These are phyloP conservation scores for Buphagus erythrorhynchus DNA, from an alignment of 2,797 vertebrate genomes.

Conservation along the genomic window DNA sequence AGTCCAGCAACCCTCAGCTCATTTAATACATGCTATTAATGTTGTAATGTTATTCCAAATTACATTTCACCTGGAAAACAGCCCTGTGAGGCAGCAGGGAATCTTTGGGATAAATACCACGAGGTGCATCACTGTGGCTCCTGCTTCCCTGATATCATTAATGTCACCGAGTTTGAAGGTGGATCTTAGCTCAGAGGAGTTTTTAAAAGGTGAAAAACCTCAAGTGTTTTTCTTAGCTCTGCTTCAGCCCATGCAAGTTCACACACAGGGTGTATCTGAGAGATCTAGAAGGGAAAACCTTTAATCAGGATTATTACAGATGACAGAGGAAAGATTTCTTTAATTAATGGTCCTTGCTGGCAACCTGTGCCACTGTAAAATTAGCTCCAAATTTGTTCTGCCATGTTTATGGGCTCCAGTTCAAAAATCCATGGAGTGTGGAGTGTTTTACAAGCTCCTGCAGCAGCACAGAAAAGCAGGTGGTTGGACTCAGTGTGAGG, in stretches of 20 bases:
- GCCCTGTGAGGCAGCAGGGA: not conserved
- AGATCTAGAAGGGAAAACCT: slow-evolving; percentile 57
- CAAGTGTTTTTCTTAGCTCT: slow-evolving; percentile 40
- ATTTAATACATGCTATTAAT: not conserved
- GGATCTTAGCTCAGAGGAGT: not conserved
- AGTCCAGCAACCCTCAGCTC: not conserved
- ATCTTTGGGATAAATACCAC: not conserved
- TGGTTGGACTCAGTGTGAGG: slow-evolving; percentile 72
- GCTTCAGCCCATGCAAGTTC: slow-evolving; percentile 28
- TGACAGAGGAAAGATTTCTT: slow-evolving; percentile 72
- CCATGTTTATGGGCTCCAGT: slow-evolving; percentile 74
- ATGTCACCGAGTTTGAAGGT: not conserved
- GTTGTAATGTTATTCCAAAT: slow-evolving; percentile 44
- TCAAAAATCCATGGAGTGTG: slow-evolving; percentile 72
- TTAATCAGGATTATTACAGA: slow-evolving; percentile 67
- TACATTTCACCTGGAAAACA: slow-evolving; percentile 58
- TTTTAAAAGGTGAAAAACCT: slow-evolving; percentile 38
- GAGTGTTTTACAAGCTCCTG: slow-evolving; percentile 77
- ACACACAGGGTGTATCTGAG: slow-evolving; percentile 45
- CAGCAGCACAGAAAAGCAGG: slow-evolving; percentile 74
- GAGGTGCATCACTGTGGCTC: not conserved
- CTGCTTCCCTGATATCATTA: not conserved
- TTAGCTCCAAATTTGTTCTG: slow-evolving; percentile 78
- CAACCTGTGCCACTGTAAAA: slow-evolving; percentile 73
- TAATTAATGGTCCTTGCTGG: slow-evolving; percentile 80